These are phyloP conservation scores for Automeris io DNA, from an alignment of 2,888 invertebrate genomes.

Conservation along the genomic window DNA sequence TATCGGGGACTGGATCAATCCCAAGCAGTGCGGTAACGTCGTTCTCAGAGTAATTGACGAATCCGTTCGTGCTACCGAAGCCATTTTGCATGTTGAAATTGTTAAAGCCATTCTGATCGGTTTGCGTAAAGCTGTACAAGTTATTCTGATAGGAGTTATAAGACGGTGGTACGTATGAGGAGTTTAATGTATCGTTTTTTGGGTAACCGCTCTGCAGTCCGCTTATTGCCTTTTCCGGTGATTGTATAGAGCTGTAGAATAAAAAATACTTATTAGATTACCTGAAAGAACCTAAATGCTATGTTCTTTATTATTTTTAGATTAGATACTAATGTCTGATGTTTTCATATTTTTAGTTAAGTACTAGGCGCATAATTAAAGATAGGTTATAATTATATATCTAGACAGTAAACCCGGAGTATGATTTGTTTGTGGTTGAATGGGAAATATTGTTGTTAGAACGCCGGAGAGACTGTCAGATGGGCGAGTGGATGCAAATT, in stretches of 20 bases:
- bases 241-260: conserved; percentile 50
- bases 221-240: conserved; percentile 57
- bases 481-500: too few species aligned
- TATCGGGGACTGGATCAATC: conserved; percentile 46
- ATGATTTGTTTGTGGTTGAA: too few species aligned
- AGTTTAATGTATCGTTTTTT: conserved; percentile 42
- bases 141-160: conserved; percentile 47
- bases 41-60: conserved; percentile 52
- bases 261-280: too few species aligned
- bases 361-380: too few species aligned
- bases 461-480: too few species aligned
- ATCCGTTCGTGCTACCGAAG: conserved; percentile 47
- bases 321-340: too few species aligned
- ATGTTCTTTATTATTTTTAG: too few species aligned
- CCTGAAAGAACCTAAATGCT: too few species aligned
- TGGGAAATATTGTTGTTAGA: too few species aligned
- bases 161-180: conserved; percentile 42
- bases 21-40: conserved; percentile 47
- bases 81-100: conserved; percentile 53
- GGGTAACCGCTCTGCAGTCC: conserved; percentile 39
- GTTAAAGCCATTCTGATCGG: conserved; percentile 53
- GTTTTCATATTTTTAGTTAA: too few species aligned
- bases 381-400: too few species aligned
- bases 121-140: conserved; percentile 47
- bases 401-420: too few species aligned